Base-by-base conservation (phyloP, 1,140 invertebrate genomes). In the Pseudomyrmex sp. region DNA sequence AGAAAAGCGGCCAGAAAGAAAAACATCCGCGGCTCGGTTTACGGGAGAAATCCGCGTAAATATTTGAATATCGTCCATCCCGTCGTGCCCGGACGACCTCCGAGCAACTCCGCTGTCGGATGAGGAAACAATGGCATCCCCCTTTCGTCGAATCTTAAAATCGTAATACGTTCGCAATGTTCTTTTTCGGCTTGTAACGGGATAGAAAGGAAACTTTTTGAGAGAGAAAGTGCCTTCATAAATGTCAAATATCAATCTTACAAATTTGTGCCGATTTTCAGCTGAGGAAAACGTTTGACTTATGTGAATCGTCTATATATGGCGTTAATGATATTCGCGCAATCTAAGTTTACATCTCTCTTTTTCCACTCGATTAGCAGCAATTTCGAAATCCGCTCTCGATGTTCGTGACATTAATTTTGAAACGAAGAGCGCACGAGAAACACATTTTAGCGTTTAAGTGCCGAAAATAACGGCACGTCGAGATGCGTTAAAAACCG, bases 61-160 rank as follows among this genome's bases (percentile, higher is more conserved):
- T 93, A 92, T 93, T 93, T 93, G 90, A 93, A 87, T 84, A 84
- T 77, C 87, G 90, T 84, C 88, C 90, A 88, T 91, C 88, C 82
- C 83, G 56, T 65, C 72, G 85, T 90, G 88, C 58, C 18, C 63
- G 86, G 88, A 86, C 35, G 35, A 35, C 35, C 85, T 89, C 85
- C 83, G 91, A 86, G 69, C 68, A 87, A 83, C 88, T 91, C 90
- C 92, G 76, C 77, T 59, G 44, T 79, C 76, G 52, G 76, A 79
- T 70, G 76, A 35, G 61, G 50, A 92, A 93, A 93, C 92, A 92
- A 93, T 93, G 91, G 91, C 90, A 90, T 86, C 88, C 89, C 5
- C 0, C 87, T 86, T 90, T 91, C 26, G 89, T 89, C 72, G 74
- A 83, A 85, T 88, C 87, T 93, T 93, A 93, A 93, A 93, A 93